These are phyloP conservation scores for Diaperis boleti DNA, from an alignment of 2,888 invertebrate genomes.

Conservation along the genomic window DNA sequence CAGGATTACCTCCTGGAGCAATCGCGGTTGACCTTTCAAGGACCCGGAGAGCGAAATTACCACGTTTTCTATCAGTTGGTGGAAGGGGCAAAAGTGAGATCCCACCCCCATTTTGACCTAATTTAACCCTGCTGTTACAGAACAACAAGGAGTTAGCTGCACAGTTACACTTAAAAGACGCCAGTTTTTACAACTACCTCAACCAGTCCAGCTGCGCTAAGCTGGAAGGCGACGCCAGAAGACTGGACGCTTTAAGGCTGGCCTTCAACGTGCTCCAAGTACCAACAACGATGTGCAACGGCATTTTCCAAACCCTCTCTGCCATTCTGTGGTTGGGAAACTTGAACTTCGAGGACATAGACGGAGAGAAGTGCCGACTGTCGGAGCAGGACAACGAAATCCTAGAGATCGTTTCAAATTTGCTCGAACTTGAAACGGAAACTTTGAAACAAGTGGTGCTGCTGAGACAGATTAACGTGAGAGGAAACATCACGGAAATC, in stretches of 20 bases:
- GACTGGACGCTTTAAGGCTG: conserved; percentile 86
- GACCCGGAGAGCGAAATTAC: conserved; percentile 88
- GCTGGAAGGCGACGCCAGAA: conserved; percentile 77
- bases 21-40: conserved; percentile 90
- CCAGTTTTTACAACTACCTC: conserved; percentile 84
- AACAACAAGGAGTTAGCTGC: conserved; percentile 81
- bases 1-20: conserved; percentile 92
- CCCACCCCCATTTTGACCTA: too few species aligned
- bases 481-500: conserved; percentile 93
- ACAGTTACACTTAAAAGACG: conserved; percentile 80
- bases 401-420: conserved; percentile 77
- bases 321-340: conserved; percentile 94
- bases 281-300: conserved; percentile 86
- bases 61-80: conserved; percentile 94
- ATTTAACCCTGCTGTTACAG: too few species aligned
- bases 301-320: conserved; percentile 88
- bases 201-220: conserved; percentile 80
- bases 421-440: conserved; percentile 81
- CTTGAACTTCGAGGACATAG: conserved; percentile 86
- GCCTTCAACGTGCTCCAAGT: conserved; percentile 92
- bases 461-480: conserved; percentile 81
- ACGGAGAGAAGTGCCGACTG: conserved; percentile 86
- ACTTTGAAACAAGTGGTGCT: conserved; percentile 83
- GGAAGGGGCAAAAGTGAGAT: conserved; percentile 82
- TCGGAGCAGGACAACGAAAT: conserved; percentile 79